Percentiles rank a stretch among this genome's conserved stretches.
Conservation (phyloP, 1,140 invertebrate genomes). For the Cryptotermes secundus region DNA sequence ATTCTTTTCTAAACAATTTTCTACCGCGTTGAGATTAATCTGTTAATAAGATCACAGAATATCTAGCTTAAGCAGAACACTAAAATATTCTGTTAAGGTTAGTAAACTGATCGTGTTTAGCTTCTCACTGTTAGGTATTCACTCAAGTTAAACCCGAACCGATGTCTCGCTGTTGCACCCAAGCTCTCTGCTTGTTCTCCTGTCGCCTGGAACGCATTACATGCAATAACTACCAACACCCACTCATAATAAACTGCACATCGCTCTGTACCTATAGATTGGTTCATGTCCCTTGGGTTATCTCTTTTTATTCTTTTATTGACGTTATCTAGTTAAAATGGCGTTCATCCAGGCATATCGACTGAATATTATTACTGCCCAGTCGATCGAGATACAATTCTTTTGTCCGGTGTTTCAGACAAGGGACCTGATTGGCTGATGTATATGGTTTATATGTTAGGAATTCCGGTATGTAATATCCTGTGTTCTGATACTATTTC, state of each 20-base stretch:
- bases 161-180: not conserved
- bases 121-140: too few species aligned
- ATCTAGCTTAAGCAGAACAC: too few species aligned
- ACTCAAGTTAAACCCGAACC: too few species aligned
- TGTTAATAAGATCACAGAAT: too few species aligned
- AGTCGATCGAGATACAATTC: not conserved
- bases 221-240: slow-evolving; percentile 7
- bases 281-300: not conserved
- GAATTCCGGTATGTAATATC: not conserved
- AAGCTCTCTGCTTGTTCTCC: not conserved
- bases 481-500: not conserved
- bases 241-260: not conserved
- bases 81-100: too few species aligned
- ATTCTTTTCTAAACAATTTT: too few species aligned
- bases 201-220: not conserved
- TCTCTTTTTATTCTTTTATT: slow-evolving; percentile 19
- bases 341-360: not conserved
- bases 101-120: too few species aligned
- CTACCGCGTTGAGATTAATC: too few species aligned
- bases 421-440: not conserved
- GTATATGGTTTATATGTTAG: not conserved
- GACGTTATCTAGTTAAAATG: not conserved
- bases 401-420: not conserved
- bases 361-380: not conserved
- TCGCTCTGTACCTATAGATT: too few species aligned